Conservation (phyloP, 2,113 vertebrate species). For the Tor tambroides region DNA sequence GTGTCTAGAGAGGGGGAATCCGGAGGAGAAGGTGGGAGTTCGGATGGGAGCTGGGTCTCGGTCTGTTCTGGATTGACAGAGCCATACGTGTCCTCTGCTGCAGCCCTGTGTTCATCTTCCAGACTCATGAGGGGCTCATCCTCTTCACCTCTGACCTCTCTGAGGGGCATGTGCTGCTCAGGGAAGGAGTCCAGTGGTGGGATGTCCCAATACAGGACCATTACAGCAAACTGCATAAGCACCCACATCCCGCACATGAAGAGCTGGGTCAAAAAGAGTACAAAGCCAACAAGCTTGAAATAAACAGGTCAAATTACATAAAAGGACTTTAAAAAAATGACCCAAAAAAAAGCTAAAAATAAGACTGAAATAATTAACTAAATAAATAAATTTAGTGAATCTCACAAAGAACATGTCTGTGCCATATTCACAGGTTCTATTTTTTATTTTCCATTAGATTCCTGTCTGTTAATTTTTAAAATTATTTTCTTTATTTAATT, state of each 20-base stretch:
- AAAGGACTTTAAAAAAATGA: too few species aligned
- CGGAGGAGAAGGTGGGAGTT: slow-evolving; percentile 26
- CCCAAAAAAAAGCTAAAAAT: too few species aligned
- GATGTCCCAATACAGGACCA: slow-evolving; percentile 77
- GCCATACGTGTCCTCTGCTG: slow-evolving; percentile 58
- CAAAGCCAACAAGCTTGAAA: not conserved
- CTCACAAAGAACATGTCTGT: too few species aligned
- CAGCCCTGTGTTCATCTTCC: slow-evolving; percentile 50
- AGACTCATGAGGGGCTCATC: slow-evolving; percentile 65
- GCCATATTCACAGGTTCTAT: too few species aligned
- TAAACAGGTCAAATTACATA: not conserved
- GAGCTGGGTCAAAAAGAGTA: slow-evolving; percentile 68
- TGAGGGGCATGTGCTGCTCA: slow-evolving; percentile 46
- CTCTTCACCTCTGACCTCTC: slow-evolving; percentile 57
- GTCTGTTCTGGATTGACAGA: slow-evolving; percentile 57
- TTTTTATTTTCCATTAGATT: too few species aligned
- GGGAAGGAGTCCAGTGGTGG: slow-evolving; percentile 55
- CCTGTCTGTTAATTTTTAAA: too few species aligned
- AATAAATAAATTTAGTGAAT: too few species aligned
- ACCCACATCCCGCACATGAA: slow-evolving; percentile 85
- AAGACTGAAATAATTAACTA: too few species aligned
- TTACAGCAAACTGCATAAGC: slow-evolving; percentile 76
- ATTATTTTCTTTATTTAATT: too few species aligned
- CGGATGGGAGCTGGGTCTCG: slow-evolving; percentile 26
- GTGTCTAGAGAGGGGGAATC: not conserved